These are phyloP conservation scores for Psittacula derbiana DNA, from an alignment of 2,797 vertebrate species.

Conservation along the genomic window DNA sequence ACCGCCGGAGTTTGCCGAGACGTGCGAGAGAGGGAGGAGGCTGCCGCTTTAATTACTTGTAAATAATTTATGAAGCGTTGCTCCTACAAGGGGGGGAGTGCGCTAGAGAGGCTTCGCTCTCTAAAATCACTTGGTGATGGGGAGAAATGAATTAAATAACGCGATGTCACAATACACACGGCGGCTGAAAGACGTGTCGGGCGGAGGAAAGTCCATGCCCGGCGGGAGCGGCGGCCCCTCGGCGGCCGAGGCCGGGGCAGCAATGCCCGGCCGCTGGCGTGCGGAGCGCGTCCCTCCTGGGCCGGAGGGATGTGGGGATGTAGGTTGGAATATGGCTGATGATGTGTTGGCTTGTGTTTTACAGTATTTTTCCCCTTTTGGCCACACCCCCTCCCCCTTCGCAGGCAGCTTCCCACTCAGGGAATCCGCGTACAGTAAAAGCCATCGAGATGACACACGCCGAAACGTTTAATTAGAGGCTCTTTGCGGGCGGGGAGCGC, in stretches of 20 bases:
- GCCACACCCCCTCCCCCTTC: conserved; percentile 89
- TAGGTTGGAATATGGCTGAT: conserved; percentile 78
- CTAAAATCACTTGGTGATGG: conserved; percentile 11
- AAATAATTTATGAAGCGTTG: conserved; percentile 76
- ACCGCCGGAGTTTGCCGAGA: conserved; percentile 33
- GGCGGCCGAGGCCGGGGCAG: neutral
- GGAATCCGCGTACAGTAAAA: conserved; percentile 85
- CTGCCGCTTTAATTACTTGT: conserved; percentile 73
- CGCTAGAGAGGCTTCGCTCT: conserved; percentile 31
- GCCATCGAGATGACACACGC: conserved; percentile 69
- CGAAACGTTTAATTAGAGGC: conserved; percentile 71
- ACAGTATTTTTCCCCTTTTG: conserved; percentile 85
- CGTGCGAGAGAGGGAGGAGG: conserved; percentile 45
- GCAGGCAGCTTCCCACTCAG: conserved; percentile 80
- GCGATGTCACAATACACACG: neutral
- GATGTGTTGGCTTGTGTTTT: conserved; percentile 85
- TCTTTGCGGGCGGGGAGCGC: conserved; percentile 50
- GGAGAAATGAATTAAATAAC: conserved; percentile 25
- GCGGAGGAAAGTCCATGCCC: conserved; percentile 1
- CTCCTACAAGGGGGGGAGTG: conserved; percentile 21
- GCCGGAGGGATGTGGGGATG: conserved; percentile 37
- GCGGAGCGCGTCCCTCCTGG: neutral
- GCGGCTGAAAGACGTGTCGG: neutral
- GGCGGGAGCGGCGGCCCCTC: neutral
- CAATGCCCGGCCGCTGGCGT: neutral